Base-by-base conservation (phyloP, 1,140 invertebrate species). In the Pomacea maculata region DNA sequence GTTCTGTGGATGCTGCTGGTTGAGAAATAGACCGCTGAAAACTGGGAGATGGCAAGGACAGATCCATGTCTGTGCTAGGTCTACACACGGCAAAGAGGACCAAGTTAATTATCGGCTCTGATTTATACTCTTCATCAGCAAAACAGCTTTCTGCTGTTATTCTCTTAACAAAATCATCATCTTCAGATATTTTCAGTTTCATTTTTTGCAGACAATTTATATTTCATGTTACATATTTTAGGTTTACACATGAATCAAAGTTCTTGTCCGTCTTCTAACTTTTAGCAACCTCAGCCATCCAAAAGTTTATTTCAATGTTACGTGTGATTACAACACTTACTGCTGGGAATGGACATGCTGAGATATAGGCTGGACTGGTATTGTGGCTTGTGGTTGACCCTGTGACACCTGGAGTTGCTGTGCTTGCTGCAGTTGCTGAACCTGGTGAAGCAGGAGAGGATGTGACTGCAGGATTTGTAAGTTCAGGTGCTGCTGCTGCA, bases 401-500 rank as follows among this genome's bases (percentile, higher is more conserved):
- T 86, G 87, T 77, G 86, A 82, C 19, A 79, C 72, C 57, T 80
- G 84, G 79, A 87, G 83, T 67, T 85, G 80, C 68, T 80, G 74
- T 57, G 79, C 83, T 79, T 87, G 83, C 67, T 85, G 80, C 70
- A 81, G 72, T 67, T 87, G 87, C 73, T 88, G 86, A 68, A 90
- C 86, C 72, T 85, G 84, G 79, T 87, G 83, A 65, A 86, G 78
- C 57, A 83, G 65, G 4, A 80, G 64, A 17, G 86, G 87, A 77
- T 87, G 85, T 45, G 86, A 79, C 73, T 86, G 87, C 75, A 88
- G 92, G 82, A 89, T 80, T 80, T 89, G 87, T 75, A 85, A 85
- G 52, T 85, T 86, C n/a, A 88, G 84, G 83, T 92, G 92, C 87
- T 94, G 94, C 78, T 95, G 94, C 83, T 95, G 94, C 3, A 93